These are phyloP conservation scores for Cheilosia soror DNA, from an alignment of 2,888 invertebrate species.

Conservation along the genomic window DNA sequence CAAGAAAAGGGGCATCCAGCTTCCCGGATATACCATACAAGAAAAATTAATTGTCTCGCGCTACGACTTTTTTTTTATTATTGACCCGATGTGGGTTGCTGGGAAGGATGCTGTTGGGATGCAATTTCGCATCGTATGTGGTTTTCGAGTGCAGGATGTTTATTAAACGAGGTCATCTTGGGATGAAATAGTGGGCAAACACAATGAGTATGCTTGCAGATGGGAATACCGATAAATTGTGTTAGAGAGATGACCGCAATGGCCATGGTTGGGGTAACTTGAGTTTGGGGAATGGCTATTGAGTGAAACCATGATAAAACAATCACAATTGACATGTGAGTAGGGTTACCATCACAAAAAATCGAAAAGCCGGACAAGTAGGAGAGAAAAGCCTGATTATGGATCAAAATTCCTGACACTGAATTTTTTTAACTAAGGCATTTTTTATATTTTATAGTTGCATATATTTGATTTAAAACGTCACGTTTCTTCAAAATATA, in stretches of 20 bases:
- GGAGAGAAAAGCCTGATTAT: too few relatives aligned
- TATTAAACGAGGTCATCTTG: constrained; percentile 1
- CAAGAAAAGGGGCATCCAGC: not conserved
- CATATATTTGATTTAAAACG: too few relatives aligned
- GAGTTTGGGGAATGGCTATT: not conserved
- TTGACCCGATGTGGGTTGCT: not conserved
- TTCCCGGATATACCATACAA: not conserved
- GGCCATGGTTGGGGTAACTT: not conserved
- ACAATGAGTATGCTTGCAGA: not conserved
- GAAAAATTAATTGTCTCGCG: constrained; percentile 6
- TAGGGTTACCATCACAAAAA: too few relatives aligned
- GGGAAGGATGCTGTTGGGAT: not conserved
- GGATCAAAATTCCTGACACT: too few relatives aligned
- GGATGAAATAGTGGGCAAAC: not conserved
- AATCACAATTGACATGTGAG: not conserved
- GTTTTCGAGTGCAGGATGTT: not conserved
- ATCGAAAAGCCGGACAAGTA: too few relatives aligned
- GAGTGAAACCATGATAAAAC: not conserved
- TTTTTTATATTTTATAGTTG: too few relatives aligned
- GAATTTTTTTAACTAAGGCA: too few relatives aligned
- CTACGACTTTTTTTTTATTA: not conserved
- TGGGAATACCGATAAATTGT: not conserved
- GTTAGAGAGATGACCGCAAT: not conserved
- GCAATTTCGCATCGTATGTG: not conserved
- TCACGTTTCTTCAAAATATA: too few relatives aligned